Percentiles rank a stretch among this genome's conserved stretches.
These are phyloP conservation scores for Smutsia temminckii DNA, from an alignment of 2,797 vertebrate species.

Conservation along the genomic window DNA sequence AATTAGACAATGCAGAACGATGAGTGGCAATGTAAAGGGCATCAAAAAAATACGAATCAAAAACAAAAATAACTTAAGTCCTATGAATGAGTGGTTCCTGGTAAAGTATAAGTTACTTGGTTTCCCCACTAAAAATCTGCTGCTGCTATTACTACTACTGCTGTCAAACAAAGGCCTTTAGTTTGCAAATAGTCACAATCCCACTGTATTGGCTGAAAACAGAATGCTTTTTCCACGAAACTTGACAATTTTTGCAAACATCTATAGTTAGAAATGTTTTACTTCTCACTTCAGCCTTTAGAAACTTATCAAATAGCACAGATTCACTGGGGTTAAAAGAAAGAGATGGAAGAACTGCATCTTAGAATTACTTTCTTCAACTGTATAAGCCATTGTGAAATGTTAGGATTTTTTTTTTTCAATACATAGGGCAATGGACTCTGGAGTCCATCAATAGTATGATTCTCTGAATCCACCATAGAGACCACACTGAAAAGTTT, in stretches of 20 bases:
- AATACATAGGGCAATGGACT: not conserved
- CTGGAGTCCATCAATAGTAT: not conserved
- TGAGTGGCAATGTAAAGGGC: not conserved
- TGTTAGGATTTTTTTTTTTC: not conserved
- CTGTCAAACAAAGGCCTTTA: not conserved
- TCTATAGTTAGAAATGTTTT: slow-evolving; percentile 41
- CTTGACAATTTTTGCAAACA: slow-evolving; percentile 4
- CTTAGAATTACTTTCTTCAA: slow-evolving; percentile 52
- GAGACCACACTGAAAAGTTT: slow-evolving; percentile 38
- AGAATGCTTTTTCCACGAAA: not conserved
- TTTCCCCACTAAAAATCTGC: not conserved
- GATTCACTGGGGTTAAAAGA: slow-evolving; percentile 18
- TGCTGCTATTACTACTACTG: not conserved
- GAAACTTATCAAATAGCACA: slow-evolving; percentile 44
- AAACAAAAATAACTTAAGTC: slow-evolving; percentile 36
- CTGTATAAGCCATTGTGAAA: slow-evolving; percentile 11
- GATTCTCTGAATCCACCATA: slow-evolving; percentile 32
- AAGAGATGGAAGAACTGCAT: not conserved
- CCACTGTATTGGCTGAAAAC: not conserved
- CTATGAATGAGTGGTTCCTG: not conserved
- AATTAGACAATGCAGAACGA: not conserved
- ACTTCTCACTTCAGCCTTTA: slow-evolving; percentile 50
- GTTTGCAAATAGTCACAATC: slow-evolving; percentile 28
- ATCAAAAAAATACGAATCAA: slow-evolving; percentile 23
- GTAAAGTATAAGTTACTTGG: slow-evolving; percentile 1